These are phyloP conservation scores for Podarcis muralis DNA, from an alignment of 2,113 vertebrate genomes.

Conservation along the genomic window DNA sequence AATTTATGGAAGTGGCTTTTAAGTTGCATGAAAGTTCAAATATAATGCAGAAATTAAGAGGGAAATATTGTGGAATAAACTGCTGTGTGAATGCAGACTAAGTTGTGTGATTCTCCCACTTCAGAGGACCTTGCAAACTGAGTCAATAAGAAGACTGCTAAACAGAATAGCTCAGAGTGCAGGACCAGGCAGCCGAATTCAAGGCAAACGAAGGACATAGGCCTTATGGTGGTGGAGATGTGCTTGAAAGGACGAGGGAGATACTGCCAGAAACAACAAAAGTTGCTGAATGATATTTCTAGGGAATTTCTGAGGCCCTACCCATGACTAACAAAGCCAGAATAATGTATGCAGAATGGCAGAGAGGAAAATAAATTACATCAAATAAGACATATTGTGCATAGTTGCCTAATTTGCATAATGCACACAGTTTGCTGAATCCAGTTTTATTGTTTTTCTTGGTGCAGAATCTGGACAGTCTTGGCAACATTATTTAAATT, in stretches of 20 bases:
- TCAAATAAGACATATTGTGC: neutral
- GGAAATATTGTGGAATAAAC: too few species aligned
- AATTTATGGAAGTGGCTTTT: too few species aligned
- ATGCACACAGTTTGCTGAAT: neutral
- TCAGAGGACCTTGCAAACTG: neutral
- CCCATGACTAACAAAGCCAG: neutral
- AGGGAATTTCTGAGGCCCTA: neutral
- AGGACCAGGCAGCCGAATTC: neutral
- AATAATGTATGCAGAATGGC: neutral
- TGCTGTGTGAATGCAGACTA: too few species aligned
- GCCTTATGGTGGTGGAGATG: neutral
- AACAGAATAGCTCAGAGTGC: neutral
- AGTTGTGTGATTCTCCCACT: too few species aligned
- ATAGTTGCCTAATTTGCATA: neutral
- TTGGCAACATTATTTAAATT: neutral
- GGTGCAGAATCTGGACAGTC: neutral
- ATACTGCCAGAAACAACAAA: too few species aligned
- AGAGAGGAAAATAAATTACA: neutral
- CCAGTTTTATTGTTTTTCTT: neutral
- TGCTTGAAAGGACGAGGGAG: neutral
- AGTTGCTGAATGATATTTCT: neutral
- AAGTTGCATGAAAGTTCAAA: too few species aligned
- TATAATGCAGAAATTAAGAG: too few species aligned
- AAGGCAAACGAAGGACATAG: neutral
- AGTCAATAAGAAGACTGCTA: too few species aligned